Percentiles rank a stretch among this genome's conserved stretches.
Conservation (phyloP, 2,888 invertebrate genomes). For the Eupithecia subfuscata region DNA sequence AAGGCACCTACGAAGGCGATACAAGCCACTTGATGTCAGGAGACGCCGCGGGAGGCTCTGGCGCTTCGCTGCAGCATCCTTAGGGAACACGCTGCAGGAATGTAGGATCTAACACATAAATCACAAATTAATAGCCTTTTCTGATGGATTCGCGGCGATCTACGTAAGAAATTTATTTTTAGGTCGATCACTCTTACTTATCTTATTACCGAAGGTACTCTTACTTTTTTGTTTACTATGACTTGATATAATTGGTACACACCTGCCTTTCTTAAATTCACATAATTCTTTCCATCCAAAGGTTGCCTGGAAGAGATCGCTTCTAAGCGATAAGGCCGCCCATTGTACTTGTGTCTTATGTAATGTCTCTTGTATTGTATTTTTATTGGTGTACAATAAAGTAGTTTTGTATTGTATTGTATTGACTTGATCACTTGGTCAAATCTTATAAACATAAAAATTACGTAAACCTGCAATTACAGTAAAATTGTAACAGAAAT, state of each 20-base stretch:
- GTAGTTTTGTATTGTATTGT: no score
- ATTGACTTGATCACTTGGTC: no score
- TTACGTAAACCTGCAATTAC: neutral
- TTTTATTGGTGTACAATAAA: no score
- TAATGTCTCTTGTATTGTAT: no score
- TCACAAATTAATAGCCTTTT: conserved; percentile 52
- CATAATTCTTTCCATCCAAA: no score
- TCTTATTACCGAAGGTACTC: no score
- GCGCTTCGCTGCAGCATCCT: conserved; percentile 65
- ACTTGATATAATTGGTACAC: no score
- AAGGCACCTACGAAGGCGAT: conserved; percentile 22
- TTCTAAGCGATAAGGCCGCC: no score
- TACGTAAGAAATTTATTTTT: neutral
- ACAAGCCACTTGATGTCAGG: conserved; percentile 46
- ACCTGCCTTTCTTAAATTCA: no score
- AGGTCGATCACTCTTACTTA: neutral
- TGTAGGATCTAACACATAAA: conserved; percentile 66
- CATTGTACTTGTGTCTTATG: no score
- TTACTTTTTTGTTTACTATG: neutral
- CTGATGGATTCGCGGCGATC: conserved; percentile 20
- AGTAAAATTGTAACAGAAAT: neutral
- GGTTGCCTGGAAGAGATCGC: no score
- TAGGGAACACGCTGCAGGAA: conserved; percentile 57
- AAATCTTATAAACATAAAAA: neutral
- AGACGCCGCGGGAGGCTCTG: conserved; percentile 63